Evolutionary conservation across 1,140 invertebrate genomes (phyloP).

Genomic region (Drosophila ogumai): DNA sequence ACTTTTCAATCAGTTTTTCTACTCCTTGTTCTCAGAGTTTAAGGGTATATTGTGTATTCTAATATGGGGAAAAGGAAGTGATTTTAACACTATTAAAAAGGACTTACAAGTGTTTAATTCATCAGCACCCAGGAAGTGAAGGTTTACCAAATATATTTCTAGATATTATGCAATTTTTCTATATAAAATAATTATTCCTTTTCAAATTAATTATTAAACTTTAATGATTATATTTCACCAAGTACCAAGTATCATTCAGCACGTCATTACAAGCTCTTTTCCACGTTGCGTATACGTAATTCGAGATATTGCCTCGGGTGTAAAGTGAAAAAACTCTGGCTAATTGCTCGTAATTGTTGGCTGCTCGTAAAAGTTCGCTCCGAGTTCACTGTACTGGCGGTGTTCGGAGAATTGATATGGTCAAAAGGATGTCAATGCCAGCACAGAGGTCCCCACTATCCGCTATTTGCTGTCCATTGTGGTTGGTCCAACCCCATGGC

Average conservation of each 20-base stretch:
- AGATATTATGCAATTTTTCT: neutral
- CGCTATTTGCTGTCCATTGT: constrained; percentile 40
- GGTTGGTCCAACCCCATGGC: constrained; percentile 26
- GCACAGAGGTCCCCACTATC: constrained; percentile 23
- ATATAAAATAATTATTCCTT: no score
- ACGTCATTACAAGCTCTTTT: neutral
- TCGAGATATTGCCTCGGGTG: neutral
- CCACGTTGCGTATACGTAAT: constrained; percentile 13
- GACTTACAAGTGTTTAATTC: neutral
- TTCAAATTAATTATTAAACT: neutral
- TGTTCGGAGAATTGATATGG: constrained; percentile 26
- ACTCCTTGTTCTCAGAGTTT: neutral
- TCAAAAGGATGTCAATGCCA: constrained; percentile 47
- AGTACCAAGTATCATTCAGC: neutral
- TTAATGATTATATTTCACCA: neutral
- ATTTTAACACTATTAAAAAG: constrained; percentile 1
- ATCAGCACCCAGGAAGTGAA: neutral
- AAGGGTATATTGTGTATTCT: neutral
- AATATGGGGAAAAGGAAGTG: neutral
- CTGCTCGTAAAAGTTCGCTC: neutral
- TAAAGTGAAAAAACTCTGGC: neutral
- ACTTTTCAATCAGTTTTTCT: constrained; percentile 46
- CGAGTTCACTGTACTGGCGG: constrained; percentile 15
- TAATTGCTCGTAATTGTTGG: constrained; percentile 29
- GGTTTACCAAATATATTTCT: neutral